phyloP scores from a whole-genome alignment of 2,113 vertebrate genomes.

The Charadrius vociferus region DNA sequence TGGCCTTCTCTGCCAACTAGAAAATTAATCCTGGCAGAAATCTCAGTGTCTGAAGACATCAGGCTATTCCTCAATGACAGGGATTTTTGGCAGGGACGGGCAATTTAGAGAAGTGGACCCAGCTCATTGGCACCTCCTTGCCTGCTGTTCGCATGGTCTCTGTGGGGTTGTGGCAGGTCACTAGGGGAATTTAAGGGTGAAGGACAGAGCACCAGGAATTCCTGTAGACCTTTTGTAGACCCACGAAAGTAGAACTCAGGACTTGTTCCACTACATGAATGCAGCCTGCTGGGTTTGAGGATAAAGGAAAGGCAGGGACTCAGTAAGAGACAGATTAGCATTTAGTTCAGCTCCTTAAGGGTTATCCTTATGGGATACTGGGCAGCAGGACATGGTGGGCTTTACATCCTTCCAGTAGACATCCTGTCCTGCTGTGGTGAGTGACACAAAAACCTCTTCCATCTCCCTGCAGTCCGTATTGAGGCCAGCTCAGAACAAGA shows the following conservation, averaged over 20 bases:
- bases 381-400: neutral
- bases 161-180: rapidly evolving
- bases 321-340: neutral
- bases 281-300: neutral
- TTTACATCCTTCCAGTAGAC: neutral
- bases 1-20: neutral
- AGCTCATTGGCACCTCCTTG: neutral
- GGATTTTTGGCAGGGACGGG: neutral
- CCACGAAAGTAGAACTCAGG: neutral
- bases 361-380: neutral
- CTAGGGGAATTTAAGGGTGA: neutral
- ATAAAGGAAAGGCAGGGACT: neutral
- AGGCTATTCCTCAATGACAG: neutral
- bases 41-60: neutral
- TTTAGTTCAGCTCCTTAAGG: neutral
- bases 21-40: neutral
- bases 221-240: neutral
- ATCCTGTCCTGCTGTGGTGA: neutral
- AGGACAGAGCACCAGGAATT: neutral
- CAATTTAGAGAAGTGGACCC: neutral
- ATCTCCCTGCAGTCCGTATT: neutral
- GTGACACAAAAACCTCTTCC: neutral
- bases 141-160: neutral
- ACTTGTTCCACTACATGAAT: neutral
- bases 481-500: neutral